Evolutionary conservation across 2,113 vertebrate species (phyloP).

Genomic region (Psittacus erithacus): DNA sequence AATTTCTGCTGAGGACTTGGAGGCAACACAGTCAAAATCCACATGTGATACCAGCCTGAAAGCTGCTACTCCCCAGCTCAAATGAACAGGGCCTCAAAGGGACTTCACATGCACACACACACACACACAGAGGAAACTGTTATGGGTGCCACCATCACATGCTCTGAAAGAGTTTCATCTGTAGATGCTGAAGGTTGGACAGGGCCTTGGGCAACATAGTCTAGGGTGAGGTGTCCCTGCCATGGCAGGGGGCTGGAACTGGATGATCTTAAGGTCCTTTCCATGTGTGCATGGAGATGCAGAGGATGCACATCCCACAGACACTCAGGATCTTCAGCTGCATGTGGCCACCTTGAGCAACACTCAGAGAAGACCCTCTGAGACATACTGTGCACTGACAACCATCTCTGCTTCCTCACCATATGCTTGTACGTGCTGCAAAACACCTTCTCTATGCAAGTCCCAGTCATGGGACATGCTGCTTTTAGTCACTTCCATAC

Average conservation of each 20-base stretch:
- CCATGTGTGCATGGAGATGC: not conserved
- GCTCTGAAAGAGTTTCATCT: not conserved
- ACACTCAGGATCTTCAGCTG: not conserved
- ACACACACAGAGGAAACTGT: not conserved
- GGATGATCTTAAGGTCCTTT: not conserved
- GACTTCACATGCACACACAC: not conserved
- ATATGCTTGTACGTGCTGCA: rapidly evolving
- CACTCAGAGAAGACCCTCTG: not conserved
- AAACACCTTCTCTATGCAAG: not conserved
- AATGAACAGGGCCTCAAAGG: not conserved
- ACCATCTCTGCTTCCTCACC: not conserved
- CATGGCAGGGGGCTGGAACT: not conserved
- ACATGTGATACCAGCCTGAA: not conserved
- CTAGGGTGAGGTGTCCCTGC: not conserved
- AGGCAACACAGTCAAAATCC: not conserved
- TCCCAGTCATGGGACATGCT: rapidly evolving
- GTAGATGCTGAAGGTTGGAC: not conserved
- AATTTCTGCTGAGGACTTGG: slow-evolving; percentile 48
- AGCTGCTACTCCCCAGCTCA: not conserved
- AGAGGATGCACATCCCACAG: not conserved
- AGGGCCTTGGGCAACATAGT: not conserved
- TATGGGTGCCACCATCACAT: rapidly evolving
- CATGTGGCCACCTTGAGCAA: not conserved
- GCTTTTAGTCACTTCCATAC: not conserved
- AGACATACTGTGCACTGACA: no score